These are phyloP conservation scores for Pseudomyrmex dendroicus DNA, from an alignment of 1,140 invertebrate genomes.

Conservation along the genomic window DNA sequence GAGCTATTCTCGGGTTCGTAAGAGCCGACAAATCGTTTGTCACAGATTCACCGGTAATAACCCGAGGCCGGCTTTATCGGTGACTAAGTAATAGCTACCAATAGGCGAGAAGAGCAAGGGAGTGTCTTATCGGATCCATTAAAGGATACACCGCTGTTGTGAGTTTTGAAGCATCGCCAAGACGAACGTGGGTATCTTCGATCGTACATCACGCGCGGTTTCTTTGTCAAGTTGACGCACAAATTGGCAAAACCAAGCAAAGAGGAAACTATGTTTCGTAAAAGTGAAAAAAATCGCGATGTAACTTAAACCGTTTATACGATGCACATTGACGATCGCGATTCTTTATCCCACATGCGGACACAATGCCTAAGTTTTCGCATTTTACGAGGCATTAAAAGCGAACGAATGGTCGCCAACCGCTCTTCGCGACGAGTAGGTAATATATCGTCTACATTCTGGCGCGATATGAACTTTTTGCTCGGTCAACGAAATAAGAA, in stretches of 20 bases:
- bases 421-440: neutral
- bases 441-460: constrained; percentile 37
- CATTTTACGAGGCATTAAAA: constrained; percentile 32
- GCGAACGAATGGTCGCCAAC: constrained; percentile 8
- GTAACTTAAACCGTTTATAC: neutral
- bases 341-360: constrained; percentile 12
- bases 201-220: constrained; percentile 60
- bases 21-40: constrained; percentile 69
- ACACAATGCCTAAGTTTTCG: constrained; percentile 25
- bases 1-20: constrained; percentile 43
- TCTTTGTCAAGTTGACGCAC: neutral
- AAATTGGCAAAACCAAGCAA: too few species aligned
- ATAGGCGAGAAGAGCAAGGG: constrained; percentile 65
- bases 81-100: constrained; percentile 79
- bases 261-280: neutral
- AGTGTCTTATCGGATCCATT: constrained; percentile 75
- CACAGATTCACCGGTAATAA: constrained; percentile 73
- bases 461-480: constrained; percentile 25
- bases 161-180: constrained; percentile 66
- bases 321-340: neutral
- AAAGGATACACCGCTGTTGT: constrained; percentile 70
- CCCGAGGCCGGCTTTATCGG: constrained; percentile 71
- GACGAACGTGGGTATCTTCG: constrained; percentile 57
- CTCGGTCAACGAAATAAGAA: constrained; percentile 44
- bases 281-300: neutral